Base-by-base conservation (phyloP, 2,113 vertebrate genomes). In the Vulpes vulpes region DNA sequence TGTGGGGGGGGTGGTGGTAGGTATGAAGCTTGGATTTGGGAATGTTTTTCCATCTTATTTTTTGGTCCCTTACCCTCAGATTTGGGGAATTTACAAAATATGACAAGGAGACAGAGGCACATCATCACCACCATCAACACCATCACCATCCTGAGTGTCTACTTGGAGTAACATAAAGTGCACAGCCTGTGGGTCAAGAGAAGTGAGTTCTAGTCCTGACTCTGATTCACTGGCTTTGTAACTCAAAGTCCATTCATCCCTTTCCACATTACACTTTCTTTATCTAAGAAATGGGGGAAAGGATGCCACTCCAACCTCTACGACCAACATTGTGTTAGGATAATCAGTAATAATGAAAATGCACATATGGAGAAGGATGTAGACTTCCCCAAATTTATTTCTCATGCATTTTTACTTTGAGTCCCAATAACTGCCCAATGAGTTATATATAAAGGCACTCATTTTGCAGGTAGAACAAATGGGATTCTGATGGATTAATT, bases 1-100 rank as follows among this genome's bases (percentile, higher is more conserved):
- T 19, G 43, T 32, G n/a, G 80, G 71, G 5, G 16, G 3, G 5
- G 9, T 5, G 1, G 2, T 9, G 1, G 6, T 8, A 73, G 3
- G 15, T 4, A 62, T 59, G n/a, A 35, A 79, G 35, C 8, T 51
- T 59, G 16, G 62, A 43, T 35, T 74, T 43, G n/a, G 51, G 65
- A 64, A 67, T 25, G 64, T 71, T 69, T 38, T 57, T 86, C 27
- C 23, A 19, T 60, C 5, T 95, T 71, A 27, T 43, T 87, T 80
- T 94, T 86, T 17, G 71, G 23, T 30, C 11, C 80, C 38, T 57
- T 16, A 65, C 25, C 15, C 27, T 94, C 57, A 76, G 22, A 81
- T 17, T 3, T 65, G 22, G 3, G 23, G 9, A 65, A 7, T 92
- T 32, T 59, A 67, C 23, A 32, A 43, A 85, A 11, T 76, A 12